Evolutionary conservation across 2,113 vertebrate species (phyloP), one percentile per base, ranked within the genome.

Genomic region (Pionites leucogaster): DNA sequence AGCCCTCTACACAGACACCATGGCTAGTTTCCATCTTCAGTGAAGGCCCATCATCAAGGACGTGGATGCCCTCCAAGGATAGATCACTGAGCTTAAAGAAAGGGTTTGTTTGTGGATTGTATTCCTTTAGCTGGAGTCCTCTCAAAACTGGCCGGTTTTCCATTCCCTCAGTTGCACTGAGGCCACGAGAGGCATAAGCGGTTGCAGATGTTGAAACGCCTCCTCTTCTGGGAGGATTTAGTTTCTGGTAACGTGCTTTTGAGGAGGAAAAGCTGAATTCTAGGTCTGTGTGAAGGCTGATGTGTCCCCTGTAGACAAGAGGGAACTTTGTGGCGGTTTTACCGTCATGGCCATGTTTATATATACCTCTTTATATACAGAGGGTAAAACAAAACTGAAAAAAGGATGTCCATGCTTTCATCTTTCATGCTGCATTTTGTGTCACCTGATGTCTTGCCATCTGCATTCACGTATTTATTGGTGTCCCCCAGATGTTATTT

Each of bases 121-220:
- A 7, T 47, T 81, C 69, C 77, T 77, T 39, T 25, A 11, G 69
- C 3, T 85, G 87, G 87, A 91, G 64, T 22, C 46, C 71, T 82
- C 71, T 75, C 87, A 53, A 87, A 74, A 64, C 47, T 4, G 4
- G 42, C 67, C 3, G 6, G 10, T 84, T 82, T 91, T 76, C 87
- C 84, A 28, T 39, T 50, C 85, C 82, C 86, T 92, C 49, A 2
- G 68, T 60, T 67, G 19, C 47, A 2, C 74, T n/a, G 78, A 28
- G 91, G 76, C 84, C 82, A 17, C 37, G 10, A 63, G 86, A 52
- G 78, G 53, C 7, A 6, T 88, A 74, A 86, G 77, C n/a, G 2
- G 22, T 86, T 95, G 88, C 96, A 94, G 95, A 79, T 93, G 95
- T 67, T 39, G 77, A 47, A 91, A 39, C 4, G 5, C 31, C 33